These are phyloP conservation scores for Cephalopholis sonnerati DNA, from an alignment of 2,113 vertebrate species.

Conservation along the genomic window DNA sequence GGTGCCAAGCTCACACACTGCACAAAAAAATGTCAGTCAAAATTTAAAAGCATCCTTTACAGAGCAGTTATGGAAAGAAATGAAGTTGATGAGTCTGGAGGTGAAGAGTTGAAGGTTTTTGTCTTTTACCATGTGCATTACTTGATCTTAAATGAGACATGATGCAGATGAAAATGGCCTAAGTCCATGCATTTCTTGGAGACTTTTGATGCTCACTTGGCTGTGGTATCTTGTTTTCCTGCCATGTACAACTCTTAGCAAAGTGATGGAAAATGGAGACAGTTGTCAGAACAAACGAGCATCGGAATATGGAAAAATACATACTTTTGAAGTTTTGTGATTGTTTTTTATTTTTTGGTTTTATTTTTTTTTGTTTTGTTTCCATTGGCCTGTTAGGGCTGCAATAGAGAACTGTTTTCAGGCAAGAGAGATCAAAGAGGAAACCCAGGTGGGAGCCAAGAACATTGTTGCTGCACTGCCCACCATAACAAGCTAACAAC, in stretches of 20 bases:
- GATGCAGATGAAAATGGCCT: constrained; percentile 30
- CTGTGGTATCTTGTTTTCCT: constrained; percentile 17
- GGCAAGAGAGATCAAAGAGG: background rate
- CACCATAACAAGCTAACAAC: background rate
- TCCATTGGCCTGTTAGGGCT: background rate
- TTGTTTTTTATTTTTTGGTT: no score
- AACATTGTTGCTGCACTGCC: background rate
- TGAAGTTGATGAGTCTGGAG: background rate
- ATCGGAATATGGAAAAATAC: constrained; percentile 1
- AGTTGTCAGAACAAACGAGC: constrained; percentile 16
- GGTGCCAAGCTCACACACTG: background rate
- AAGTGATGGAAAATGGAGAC: constrained; percentile 1
- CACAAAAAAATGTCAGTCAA: background rate
- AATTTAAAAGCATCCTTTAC: background rate
- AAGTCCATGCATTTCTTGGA: constrained; percentile 12
- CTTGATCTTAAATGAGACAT: background rate
- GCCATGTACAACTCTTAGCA: constrained; percentile 1
- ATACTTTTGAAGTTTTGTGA: background rate
- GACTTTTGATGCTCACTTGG: constrained; percentile 10
- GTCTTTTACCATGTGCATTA: background rate
- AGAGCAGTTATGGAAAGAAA: background rate
- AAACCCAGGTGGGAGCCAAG: background rate
- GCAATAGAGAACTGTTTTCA: background rate
- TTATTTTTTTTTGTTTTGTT: no score
- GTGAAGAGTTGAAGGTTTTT: background rate